A percentile compares a stretch with the other conserved stretches of the same genome.
phyloP scores from a whole-genome alignment of 92 coral and sea anemone genomes.

The Palythoa caribaeorum region DNA sequence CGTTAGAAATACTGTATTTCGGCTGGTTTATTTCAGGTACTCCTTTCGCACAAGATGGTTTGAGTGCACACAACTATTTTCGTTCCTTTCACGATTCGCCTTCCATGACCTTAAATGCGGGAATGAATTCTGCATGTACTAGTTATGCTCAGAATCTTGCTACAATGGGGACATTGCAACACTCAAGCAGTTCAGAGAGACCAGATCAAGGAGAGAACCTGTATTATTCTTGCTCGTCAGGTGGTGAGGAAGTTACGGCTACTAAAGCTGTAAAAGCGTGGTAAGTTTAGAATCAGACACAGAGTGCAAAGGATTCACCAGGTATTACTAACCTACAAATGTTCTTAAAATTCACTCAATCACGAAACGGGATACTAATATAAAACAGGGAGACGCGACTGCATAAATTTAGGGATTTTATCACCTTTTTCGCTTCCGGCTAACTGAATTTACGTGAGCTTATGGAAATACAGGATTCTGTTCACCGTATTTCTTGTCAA shows the following conservation, averaged over 20 bases:
- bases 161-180: constrained; percentile 7
- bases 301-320: not conserved
- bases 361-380: too few relatives aligned
- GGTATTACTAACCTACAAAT: too few relatives aligned
- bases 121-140: constrained; percentile 32
- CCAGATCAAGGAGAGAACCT: constrained; percentile 56
- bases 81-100: constrained; percentile 54
- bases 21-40: constrained; percentile 15
- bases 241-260: not conserved
- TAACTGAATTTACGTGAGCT: too few relatives aligned
- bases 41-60: constrained; percentile 38
- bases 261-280: not conserved
- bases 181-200: constrained; percentile 30
- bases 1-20: too few relatives aligned
- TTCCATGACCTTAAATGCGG: constrained; percentile 25
- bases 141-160: constrained; percentile 40
- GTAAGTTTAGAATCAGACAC: not conserved
- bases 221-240: not conserved
- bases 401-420: too few relatives aligned
- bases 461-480: too few relatives aligned
- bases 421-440: too few relatives aligned
- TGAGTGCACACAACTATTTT: constrained; percentile 46
- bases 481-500: too few relatives aligned
- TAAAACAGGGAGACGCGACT: too few relatives aligned
- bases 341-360: too few relatives aligned